Evolutionary conservation across 2,797 vertebrate genomes (phyloP), one percentile per base, ranked within the genome.

Genomic region (Rhinatrema bivittatum): DNA sequence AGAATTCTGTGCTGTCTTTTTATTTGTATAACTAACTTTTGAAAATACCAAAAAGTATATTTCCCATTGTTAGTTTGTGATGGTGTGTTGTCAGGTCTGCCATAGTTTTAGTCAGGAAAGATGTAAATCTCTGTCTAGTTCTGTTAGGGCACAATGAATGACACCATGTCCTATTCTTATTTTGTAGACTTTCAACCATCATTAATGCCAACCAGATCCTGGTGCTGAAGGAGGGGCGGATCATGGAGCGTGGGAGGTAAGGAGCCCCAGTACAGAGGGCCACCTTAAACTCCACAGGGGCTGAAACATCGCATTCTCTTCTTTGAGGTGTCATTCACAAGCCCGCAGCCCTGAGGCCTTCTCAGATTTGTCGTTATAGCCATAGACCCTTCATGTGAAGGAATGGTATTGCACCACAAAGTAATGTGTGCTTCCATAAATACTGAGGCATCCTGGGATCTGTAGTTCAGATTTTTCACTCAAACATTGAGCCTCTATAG

Each of bases 131-230:
- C n/a, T n/a, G n/a, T n/a, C n/a, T n/a, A n/a, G n/a, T n/a, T n/a
- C n/a, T n/a, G n/a, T n/a, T n/a, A n/a, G n/a, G n/a, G n/a, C n/a
- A n/a, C n/a, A n/a, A n/a, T n/a, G n/a, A n/a, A n/a, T n/a, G n/a
- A n/a, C n/a, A n/a, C n/a, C n/a, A n/a, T n/a, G n/a, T n/a, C n/a
- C n/a, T n/a, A n/a, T n/a, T 20, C 13, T 27, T 29, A 25, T 34
- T 30, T 44, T 11, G 11, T 59, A 98, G 94, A 65, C 76, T 98
- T 34, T 98, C 96, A 13, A 99, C 96, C 0, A 82, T 99, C 43
- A 88, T 97, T 1, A 77, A 46, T 3, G 90, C 94, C 10, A 93
- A 99, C 62, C 91, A 93, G 72, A 98, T 99, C 50, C 81, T 98
- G 12, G 91, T 99, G 17, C 62, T 99, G 40, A 86, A 64, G 3